Evolutionary conservation across 1,140 invertebrate species (phyloP), one percentile per base, ranked within the genome.

Genomic region (Drosophila truncata): DNA sequence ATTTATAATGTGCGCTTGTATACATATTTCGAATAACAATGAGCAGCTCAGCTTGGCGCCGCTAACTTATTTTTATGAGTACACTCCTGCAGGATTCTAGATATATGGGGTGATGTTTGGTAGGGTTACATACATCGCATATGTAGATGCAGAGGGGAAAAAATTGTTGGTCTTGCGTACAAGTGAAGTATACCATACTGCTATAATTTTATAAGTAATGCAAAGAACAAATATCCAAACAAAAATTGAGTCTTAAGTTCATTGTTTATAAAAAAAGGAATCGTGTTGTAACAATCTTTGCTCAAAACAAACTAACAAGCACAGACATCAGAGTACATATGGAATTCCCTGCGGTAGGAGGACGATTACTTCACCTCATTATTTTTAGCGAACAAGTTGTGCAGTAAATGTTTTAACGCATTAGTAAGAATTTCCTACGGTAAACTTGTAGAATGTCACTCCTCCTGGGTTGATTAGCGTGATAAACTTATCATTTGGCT

Each of bases 401-500:
- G 5, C 18, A 37, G 8, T 13, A 33, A 14, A 23, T 70, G 2
- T 8, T 37, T 37, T 13, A 23, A 3, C 4, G 13, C 4, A 29
- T 80, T 29, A 86, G 52, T 63, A 82, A 2, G 66, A n/a, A n/a
- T 50, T 42, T 0, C 18, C 7, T 10, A 78, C 41, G 9, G 27
- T 73, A 25, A 87, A 87, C 25, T 80, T 87, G 41, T 70, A 87
- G 46, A 87, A 82, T 0, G 46, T 69, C 7, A 87, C 83, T 20
- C 83, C 83, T 33, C 46, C 50, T 0, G 83, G 79, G 59, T 82
- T 87, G 7, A 87, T 58, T 10, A 57, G 61, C 14, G 76, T 70
- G 9, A 10, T 47, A 29, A 87, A 87, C 23, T 11, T 39, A 37
- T 87, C 80, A 0, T 33, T 55, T n/a, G 60, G 46, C 27, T 67